A percentile compares a stretch with the other conserved stretches of the same genome.
These are phyloP conservation scores for Hyalella azteca DNA, from an alignment of 2,888 invertebrate genomes.

Conservation along the genomic window DNA sequence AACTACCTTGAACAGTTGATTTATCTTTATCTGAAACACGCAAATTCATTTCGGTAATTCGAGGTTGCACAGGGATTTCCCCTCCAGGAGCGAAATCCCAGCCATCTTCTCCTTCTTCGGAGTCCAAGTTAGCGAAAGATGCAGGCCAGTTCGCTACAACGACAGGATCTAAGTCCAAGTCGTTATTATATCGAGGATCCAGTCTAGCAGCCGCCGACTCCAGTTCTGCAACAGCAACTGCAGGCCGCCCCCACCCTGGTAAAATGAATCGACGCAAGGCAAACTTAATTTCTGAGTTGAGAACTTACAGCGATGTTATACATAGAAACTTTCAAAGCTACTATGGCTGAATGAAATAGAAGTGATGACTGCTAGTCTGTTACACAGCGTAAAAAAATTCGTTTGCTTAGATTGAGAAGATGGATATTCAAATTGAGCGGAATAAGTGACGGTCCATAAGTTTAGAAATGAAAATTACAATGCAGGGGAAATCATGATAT, in stretches of 20 bases:
- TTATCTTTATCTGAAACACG: no score
- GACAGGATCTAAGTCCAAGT: neutral
- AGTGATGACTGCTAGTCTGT: no score
- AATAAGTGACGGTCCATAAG: no score
- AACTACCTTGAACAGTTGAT: neutral
- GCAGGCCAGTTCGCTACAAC: neutral
- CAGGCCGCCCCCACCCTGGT: constrained; percentile 27
- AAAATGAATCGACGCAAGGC: neutral
- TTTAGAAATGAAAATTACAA: no score
- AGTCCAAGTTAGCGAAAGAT: neutral
- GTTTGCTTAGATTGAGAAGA: no score
- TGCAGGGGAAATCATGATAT: no score
- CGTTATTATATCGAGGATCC: constrained; percentile 22
- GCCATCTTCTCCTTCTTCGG: neutral
- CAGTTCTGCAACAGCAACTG: constrained; percentile 21
- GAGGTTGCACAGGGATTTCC: neutral
- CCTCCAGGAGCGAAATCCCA: constrained; percentile 5
- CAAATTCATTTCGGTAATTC: neutral
- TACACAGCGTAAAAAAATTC: neutral
- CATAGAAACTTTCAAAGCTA: neutral
- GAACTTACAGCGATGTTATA: neutral
- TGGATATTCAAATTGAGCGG: no score
- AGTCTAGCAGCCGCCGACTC: constrained; percentile 29
- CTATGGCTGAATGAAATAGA: no score
- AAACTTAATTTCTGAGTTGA: neutral